Percentiles rank a stretch among this genome's conserved stretches.
These are phyloP conservation scores for Rana temporaria DNA, from an alignment of 2,113 vertebrate species.

Conservation along the genomic window DNA sequence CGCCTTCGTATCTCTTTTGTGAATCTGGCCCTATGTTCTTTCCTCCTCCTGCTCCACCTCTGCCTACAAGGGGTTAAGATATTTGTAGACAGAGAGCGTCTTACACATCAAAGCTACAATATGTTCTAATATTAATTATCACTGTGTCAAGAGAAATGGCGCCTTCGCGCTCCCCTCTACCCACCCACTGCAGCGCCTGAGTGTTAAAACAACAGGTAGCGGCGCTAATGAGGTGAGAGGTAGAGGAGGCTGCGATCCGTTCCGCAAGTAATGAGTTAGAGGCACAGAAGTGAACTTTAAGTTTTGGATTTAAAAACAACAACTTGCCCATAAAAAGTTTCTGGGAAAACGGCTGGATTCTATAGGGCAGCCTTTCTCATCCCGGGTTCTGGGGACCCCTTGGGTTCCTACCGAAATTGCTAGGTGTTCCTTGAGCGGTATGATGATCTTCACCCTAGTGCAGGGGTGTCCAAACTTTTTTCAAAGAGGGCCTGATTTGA, in stretches of 20 bases:
- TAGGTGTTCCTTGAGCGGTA: no score
- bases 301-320: neutral
- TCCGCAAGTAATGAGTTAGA: neutral
- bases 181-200: neutral
- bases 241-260: neutral
- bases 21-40: no score
- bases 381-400: no score
- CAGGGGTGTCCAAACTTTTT: no score
- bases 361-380: no score
- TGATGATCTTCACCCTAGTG: no score
- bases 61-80: neutral
- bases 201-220: conserved; percentile 3
- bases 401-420: no score
- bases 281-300: neutral
- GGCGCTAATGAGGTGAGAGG: neutral
- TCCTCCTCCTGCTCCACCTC: no score
- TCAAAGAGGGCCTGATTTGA: no score
- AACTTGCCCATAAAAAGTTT: neutral
- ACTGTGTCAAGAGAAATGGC: neutral
- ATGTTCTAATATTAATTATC: neutral
- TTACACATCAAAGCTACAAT: neutral
- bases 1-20: no score
- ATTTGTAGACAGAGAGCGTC: neutral
- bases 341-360: neutral
- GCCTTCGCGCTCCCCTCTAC: no score